Conservation (phyloP, 2,113 vertebrate species). For the Pseudolaguvia tuberculata region DNA sequence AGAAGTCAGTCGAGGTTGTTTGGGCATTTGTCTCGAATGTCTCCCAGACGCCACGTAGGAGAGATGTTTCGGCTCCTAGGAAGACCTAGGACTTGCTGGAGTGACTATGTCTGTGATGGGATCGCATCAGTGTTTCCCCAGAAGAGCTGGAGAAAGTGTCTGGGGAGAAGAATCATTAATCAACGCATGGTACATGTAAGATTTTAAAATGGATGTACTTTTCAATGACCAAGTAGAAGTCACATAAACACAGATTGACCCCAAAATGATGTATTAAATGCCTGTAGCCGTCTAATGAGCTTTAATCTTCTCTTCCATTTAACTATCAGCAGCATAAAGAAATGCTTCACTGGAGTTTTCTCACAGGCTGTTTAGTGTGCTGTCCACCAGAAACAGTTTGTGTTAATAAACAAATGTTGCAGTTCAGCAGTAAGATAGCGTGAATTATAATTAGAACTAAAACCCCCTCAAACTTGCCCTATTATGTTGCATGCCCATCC, state of each 20-base stretch:
- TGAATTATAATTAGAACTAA: not conserved
- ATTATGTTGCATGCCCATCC: too few relatives aligned
- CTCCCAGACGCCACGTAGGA: too few relatives aligned
- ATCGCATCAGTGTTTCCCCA: too few relatives aligned
- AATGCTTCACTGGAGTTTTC: not conserved
- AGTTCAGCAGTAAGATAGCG: not conserved
- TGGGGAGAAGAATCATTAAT: too few relatives aligned
- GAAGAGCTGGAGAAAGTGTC: too few relatives aligned
- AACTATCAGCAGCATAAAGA: not conserved
- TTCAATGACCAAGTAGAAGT: not conserved
- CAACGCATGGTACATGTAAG: too few relatives aligned
- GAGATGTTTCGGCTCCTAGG: too few relatives aligned
- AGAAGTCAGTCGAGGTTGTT: too few relatives aligned
- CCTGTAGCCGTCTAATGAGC: not conserved
- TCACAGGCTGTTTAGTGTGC: not conserved
- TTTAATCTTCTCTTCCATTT: not conserved
- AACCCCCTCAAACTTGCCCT: too few relatives aligned
- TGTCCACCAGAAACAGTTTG: not conserved
- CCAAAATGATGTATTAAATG: not conserved
- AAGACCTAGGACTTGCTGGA: too few relatives aligned
- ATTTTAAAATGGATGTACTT: not conserved
- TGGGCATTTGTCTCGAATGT: too few relatives aligned
- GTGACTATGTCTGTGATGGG: too few relatives aligned
- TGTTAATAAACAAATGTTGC: not conserved
- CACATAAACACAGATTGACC: not conserved